Conservation (phyloP, 2,888 invertebrate species). For the Xestia ashworthii region DNA sequence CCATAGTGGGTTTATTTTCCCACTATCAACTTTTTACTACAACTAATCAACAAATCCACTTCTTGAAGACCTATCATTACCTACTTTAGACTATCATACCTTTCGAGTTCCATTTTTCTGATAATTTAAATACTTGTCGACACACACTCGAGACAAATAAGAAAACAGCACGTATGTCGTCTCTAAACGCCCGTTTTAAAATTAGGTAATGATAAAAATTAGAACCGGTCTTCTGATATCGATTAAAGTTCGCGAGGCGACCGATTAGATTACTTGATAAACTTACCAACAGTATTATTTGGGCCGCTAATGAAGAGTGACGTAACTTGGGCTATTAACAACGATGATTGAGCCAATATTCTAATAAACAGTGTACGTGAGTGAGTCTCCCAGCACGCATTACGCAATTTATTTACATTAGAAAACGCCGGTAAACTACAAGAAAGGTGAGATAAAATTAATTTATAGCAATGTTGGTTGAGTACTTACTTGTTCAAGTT, state of each 20-base stretch:
- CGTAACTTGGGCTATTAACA: conserved; percentile 55
- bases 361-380: conserved; percentile 38
- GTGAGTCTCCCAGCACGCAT: conserved; percentile 36
- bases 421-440: conserved; percentile 60
- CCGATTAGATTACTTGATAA: conserved; percentile 58
- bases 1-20: neutral
- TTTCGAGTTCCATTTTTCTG: conserved; percentile 40
- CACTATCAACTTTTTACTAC: conserved; percentile 1
- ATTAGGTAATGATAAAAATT: conserved; percentile 47
- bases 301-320: conserved; percentile 57
- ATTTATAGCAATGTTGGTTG: conserved; percentile 2
- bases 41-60: neutral
- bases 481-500: conserved; percentile 60
- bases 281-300: conserved; percentile 57
- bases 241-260: conserved; percentile 41
- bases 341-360: conserved; percentile 59
- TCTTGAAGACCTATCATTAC: neutral
- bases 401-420: conserved; percentile 69
- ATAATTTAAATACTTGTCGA: conserved; percentile 29
- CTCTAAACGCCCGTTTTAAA: neutral
- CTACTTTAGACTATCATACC: conserved; percentile 28
- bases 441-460: conserved; percentile 36
- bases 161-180: conserved; percentile 19
- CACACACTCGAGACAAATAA: conserved; percentile 39
- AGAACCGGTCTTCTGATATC: conserved; percentile 33